Evolutionary conservation across 2,888 invertebrate species (phyloP), one percentile per base, ranked within the genome.

Genomic region (Sepioteuthis lessoniana): DNA sequence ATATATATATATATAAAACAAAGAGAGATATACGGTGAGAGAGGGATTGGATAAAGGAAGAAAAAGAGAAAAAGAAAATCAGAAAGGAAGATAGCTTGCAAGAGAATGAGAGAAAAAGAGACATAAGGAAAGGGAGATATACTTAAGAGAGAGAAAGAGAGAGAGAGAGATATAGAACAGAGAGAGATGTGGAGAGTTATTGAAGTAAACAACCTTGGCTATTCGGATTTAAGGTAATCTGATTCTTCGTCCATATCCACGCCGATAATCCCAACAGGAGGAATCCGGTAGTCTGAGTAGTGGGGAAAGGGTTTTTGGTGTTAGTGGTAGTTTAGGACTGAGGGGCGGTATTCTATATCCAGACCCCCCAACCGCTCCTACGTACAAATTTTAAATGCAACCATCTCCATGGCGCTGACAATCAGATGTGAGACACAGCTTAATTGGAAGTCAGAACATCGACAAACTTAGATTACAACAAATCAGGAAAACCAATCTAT

Each of bases 141-240:
- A 42, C 4, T 3, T 3, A 7, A 42, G 42, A 42, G 42, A 42
- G 42, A 42, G 42, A 42, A 7, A 42, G 7, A 42, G 7, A 42
- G 42, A 42, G 16, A 35, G n/a, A 76, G 8, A 76, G n/a, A 76
- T 2, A 76, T n/a, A 35, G 76, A 13, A 21, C 3, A 19, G 16
- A 35, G n/a, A 76, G 8, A 76, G n/a, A 76, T 2, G n/a, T n/a
- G 13, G 76, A 13, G 16, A 35, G n/a, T 4, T 3, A n/a, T 76
- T 13, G 10, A 76, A 76, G 76, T 76, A n/a, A 76, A 76, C n/a
- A 76, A 76, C 76, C n/a, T 76, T n/a, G 76, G 76, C n/a, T 76
- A 35, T 76, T 76, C 76, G n/a, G 76, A 76, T 76, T 76, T 35
- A 76, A 76, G 76, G 76, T 76, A 76, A 76, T 76, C 76, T 76